Evolutionary conservation across 2,113 vertebrate species (phyloP).

Genomic region (Alosa alosa): DNA sequence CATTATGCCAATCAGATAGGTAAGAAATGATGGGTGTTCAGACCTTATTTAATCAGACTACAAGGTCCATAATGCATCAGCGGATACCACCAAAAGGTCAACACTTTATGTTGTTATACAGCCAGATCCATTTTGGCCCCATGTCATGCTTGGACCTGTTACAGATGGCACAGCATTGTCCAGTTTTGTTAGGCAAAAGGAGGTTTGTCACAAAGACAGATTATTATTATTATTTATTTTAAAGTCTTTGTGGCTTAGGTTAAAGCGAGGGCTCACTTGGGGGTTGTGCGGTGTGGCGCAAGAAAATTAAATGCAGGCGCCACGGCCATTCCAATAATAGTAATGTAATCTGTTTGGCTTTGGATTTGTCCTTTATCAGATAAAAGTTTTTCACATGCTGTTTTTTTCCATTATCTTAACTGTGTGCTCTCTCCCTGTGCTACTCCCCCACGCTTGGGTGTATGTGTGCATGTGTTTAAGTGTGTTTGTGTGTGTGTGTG

Average conservation of each 20-base stretch:
- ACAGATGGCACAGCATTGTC: constrained; percentile 14
- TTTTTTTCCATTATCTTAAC: not conserved
- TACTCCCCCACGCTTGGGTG: not conserved
- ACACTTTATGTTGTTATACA: not conserved
- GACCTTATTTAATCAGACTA: constrained; percentile 58
- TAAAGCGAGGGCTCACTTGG: not conserved
- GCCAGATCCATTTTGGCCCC: not conserved
- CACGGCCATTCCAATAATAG: not conserved
- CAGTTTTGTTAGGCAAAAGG: not conserved
- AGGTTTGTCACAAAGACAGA: not conserved
- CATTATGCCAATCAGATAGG: constrained; percentile 37
- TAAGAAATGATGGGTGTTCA: constrained; percentile 33
- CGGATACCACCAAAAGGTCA: not conserved
- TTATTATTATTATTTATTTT: not conserved
- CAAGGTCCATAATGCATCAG: constrained; percentile 40
- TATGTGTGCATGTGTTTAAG: not conserved
- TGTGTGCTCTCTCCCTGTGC: not conserved
- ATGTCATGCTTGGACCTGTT: not conserved
- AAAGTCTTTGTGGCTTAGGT: not conserved
- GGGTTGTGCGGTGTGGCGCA: not conserved
- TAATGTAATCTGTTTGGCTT: not conserved
- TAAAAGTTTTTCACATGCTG: not conserved
- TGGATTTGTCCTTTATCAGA: not conserved
- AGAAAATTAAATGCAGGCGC: not conserved
- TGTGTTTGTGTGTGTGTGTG: not conserved